These are phyloP conservation scores for Leptinotarsa lineolata DNA, from an alignment of 1,140 invertebrate genomes.

Conservation along the genomic window DNA sequence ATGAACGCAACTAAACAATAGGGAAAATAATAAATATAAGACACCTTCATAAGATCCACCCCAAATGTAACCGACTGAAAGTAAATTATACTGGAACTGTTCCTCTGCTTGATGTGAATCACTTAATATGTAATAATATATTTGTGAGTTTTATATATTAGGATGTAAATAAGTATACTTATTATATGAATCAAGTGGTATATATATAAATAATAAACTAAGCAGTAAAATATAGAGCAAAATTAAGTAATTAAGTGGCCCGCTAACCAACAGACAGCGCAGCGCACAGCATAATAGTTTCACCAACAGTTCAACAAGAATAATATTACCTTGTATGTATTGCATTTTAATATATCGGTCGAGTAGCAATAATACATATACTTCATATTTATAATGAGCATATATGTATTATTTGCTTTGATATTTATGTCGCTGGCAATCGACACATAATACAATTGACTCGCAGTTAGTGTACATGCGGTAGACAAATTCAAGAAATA, in stretches of 20 bases:
- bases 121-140: neutral
- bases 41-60: slow-evolving; percentile 2
- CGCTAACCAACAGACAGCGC: slow-evolving; percentile 44
- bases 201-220: slow-evolving; percentile 26
- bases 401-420: slow-evolving; percentile 14
- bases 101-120: slow-evolving; percentile 26
- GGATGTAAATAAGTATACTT: slow-evolving; percentile 4
- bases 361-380: neutral
- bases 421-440: slow-evolving; percentile 48
- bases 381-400: neutral
- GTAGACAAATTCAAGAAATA: slow-evolving; percentile 49
- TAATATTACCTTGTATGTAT: slow-evolving; percentile 24
- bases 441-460: slow-evolving; percentile 55
- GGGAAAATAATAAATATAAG: neutral
- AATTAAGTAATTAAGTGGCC: slow-evolving; percentile 43
- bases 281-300: slow-evolving; percentile 36
- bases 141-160: slow-evolving; percentile 11
- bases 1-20: neutral
- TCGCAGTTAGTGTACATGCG: slow-evolving; percentile 53
- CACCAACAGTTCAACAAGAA: slow-evolving; percentile 27
- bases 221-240: slow-evolving; percentile 34
- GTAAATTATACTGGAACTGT: neutral
- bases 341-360: slow-evolving; percentile 13
- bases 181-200: slow-evolving; percentile 2
- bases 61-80: neutral